Percentiles rank a stretch among this genome's conserved stretches.
Conservation (phyloP, 2,113 vertebrate genomes). For the Laterallus jamaicensis region DNA sequence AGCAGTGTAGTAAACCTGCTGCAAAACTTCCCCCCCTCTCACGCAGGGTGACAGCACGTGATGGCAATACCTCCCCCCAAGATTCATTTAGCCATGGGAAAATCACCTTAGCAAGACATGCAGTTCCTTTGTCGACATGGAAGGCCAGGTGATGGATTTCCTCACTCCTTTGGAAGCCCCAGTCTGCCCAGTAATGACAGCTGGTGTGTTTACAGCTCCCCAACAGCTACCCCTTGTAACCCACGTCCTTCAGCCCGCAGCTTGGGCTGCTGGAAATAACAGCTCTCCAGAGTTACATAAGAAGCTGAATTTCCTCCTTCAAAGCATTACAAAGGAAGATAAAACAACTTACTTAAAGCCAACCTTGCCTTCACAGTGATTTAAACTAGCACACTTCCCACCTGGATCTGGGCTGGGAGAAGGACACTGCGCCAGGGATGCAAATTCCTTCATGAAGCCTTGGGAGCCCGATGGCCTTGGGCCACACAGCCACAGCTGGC, state of each 20-base stretch:
- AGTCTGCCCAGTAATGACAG: neutral
- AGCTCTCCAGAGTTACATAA: neutral
- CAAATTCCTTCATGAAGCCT: neutral
- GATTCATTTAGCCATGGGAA: neutral
- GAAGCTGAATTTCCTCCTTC: neutral
- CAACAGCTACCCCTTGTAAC: neutral
- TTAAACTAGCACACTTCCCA: neutral
- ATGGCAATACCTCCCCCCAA: fast-evolving
- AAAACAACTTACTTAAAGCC: neutral
- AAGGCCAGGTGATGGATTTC: neutral
- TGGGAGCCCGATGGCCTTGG: fast-evolving
- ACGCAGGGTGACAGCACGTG: fast-evolving
- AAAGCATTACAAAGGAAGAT: neutral
- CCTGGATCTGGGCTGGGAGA: neutral
- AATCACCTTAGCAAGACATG: neutral
- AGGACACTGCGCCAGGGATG: neutral
- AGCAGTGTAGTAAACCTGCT: fast-evolving
- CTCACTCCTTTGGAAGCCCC: neutral
- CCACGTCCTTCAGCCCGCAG: neutral
- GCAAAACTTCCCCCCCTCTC: neutral
- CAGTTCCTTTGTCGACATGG: neutral
- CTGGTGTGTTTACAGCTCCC: fast-evolving
- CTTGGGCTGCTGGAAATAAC: neutral
- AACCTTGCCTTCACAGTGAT: neutral
- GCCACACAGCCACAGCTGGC: neutral